phyloP scores from a whole-genome alignment of 2,797 vertebrate species.

The Lepus townsendii region DNA sequence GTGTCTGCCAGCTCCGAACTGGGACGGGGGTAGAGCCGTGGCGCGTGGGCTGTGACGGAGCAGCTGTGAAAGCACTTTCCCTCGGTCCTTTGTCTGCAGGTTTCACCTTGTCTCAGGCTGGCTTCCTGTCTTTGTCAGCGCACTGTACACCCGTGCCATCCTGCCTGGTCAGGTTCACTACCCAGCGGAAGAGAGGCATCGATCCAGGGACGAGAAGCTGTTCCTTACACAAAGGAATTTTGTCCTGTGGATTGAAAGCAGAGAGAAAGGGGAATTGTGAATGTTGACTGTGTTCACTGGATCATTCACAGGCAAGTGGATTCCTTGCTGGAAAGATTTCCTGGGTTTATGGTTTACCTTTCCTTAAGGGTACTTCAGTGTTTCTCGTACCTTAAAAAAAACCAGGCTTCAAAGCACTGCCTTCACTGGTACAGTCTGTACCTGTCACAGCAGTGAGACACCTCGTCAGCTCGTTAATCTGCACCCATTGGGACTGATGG shows the following conservation, averaged over 20 bases:
- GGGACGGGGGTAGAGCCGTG: constrained; percentile 59
- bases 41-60: not conserved
- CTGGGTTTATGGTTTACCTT: not conserved
- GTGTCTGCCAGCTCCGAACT: constrained; percentile 58
- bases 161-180: constrained; percentile 33
- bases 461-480: too few species aligned
- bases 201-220: not conserved
- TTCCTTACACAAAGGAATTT: constrained; percentile 55
- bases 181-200: constrained; percentile 49
- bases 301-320: accelerated
- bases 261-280: not conserved
- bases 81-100: constrained; percentile 73
- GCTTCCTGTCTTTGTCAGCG: constrained; percentile 71
- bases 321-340: not conserved
- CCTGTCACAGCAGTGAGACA: not conserved
- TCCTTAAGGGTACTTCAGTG: not conserved
- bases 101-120: constrained; percentile 1
- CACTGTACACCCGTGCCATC: not conserved
- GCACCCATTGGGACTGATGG: not conserved
- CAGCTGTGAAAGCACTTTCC: not conserved
- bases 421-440: not conserved
- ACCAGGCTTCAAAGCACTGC: not conserved
- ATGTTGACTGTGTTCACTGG: not conserved
- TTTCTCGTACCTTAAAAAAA: not conserved
- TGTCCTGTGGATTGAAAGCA: constrained; percentile 19